Percentiles rank a stretch among this genome's conserved stretches.
phyloP scores from a whole-genome alignment of 2,113 vertebrate genomes.

The Syngnathus typhle region DNA sequence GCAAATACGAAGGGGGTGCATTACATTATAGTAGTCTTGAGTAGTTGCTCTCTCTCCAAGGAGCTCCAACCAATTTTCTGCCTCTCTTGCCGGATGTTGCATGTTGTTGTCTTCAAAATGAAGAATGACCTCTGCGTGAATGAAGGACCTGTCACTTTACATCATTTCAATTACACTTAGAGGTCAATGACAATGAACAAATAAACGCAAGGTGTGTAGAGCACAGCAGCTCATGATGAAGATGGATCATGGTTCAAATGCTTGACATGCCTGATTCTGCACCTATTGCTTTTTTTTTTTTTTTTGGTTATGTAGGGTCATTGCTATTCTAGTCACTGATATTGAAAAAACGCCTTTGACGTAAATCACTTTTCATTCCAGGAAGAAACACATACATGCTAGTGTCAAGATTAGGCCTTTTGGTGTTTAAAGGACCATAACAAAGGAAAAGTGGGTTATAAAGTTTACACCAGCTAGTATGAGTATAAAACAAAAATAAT shows the following conservation, averaged over 20 bases:
- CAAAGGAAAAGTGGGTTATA: not conserved
- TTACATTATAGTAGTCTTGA: not conserved
- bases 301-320: not conserved
- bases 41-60: not conserved
- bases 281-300: not conserved
- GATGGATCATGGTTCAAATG: conserved; percentile 9
- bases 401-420: not conserved
- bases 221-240: conserved; percentile 14
- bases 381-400: not conserved
- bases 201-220: not conserved
- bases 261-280: not conserved
- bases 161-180: conserved; percentile 43
- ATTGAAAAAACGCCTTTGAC: not conserved
- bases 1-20: not conserved
- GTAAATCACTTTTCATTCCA: not conserved
- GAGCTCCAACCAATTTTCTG: not conserved
- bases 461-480: not conserved
- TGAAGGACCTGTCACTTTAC: conserved; percentile 28
- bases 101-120: not conserved
- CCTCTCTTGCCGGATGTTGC: not conserved
- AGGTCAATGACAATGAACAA: conserved; percentile 40
- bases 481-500: not conserved
- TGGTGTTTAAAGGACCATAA: not conserved
- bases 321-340: not conserved
- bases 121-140: conserved; percentile 3